Base-by-base conservation (phyloP, 1,140 invertebrate genomes). In the Drosophila dunni region DNA sequence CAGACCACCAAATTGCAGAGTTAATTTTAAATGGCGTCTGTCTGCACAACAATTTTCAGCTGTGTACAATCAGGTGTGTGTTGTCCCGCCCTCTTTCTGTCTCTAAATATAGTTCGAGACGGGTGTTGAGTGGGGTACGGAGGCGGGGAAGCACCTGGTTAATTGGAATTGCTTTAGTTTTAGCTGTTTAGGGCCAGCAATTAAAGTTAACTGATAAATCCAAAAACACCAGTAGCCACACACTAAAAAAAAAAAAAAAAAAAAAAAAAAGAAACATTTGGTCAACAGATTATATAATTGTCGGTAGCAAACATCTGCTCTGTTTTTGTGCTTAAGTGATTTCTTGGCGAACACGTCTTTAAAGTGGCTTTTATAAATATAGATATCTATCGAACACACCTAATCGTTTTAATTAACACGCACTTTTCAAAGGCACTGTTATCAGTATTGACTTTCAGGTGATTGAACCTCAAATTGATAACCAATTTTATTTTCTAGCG, bases 331-430 rank as follows among this genome's bases (percentile, higher is more conserved):
- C 17, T 45, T 63, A 64, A 64, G 62, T 64, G 62, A 0, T 40
- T 51, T 64, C 5, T n/a, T 6, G 48, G 5, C 38, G 29, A 62
- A 48, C 9, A 63, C n/a, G 20, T 20, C 20, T 9, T 33, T 20
- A 13, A 42, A 57, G 61, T 67, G 53, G 66, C 67, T 75, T 67
- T 83, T 78, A 67, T 74, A 29, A 29, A 29, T 29, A 62, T 46
- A 74, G 79, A 83, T 83, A 74, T 64, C 45, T 64, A 61, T 65
- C 33, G 51, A 33, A 7, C 40, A n/a, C n/a, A 40, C n/a, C n/a
- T 17, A 50, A 63, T 71, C 46, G 61, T 54, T 62, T 51, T 10
- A 62, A 48, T 44, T 54, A 20, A 7, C 67, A 71, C 51, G 51
- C 53, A 71, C 53, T 48, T 50, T 38, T 56, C 17, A 51, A 33